Evolutionary conservation across 2,888 invertebrate genomes (phyloP).

Genomic region (Dendrolimus pini): DNA sequence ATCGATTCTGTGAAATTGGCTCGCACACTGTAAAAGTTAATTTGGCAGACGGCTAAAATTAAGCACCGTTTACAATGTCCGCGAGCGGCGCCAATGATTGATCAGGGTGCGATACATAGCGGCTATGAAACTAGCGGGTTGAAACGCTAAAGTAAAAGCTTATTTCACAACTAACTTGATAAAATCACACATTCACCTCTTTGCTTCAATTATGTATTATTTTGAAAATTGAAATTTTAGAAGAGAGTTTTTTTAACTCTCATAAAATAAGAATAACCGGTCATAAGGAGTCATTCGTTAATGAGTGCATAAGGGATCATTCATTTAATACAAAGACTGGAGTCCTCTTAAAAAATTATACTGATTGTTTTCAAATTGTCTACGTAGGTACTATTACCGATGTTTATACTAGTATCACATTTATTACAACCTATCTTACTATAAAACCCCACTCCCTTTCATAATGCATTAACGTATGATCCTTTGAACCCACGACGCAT

Average conservation of each 20-base stretch:
- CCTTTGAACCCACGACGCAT: no score
- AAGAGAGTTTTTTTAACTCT: no score
- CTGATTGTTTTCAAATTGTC: no score
- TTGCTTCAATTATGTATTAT: no score
- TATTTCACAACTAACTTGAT: neutral
- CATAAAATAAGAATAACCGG: neutral
- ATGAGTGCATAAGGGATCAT: no score
- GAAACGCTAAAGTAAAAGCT: neutral
- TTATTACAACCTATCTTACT: no score
- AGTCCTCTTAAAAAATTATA: no score
- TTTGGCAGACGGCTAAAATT: slow-evolving; percentile 46
- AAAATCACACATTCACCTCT: neutral
- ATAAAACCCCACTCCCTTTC: neutral
- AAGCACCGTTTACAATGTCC: slow-evolving; percentile 54
- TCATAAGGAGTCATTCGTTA: no score
- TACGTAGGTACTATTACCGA: no score
- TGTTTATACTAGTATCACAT: no score
- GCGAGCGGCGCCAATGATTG: slow-evolving; percentile 50
- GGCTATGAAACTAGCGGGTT: slow-evolving; percentile 16
- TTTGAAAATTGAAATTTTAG: no score
- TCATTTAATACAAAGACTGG: no score
- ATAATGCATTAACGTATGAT: neutral
- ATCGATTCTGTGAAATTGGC: slow-evolving; percentile 9
- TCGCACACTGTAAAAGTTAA: slow-evolving; percentile 29
- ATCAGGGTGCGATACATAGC: slow-evolving; percentile 36